Evolutionary conservation across 1,140 invertebrate genomes (phyloP).

Genomic region (Orius insidiosus): DNA sequence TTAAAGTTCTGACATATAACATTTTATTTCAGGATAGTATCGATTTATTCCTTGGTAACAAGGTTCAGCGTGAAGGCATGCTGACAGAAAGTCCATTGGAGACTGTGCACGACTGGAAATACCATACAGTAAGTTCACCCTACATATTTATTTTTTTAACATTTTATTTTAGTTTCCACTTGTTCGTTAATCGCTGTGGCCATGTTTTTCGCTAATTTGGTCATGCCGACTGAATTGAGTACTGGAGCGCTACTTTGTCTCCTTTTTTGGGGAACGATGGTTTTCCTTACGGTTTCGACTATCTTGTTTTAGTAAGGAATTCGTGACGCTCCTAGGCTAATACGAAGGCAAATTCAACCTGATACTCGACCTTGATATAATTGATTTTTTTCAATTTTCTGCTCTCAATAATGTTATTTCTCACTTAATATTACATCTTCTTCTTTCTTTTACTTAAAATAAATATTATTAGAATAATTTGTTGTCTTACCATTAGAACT

Average conservation of each 20-base stretch:
- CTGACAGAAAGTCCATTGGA: constrained; percentile 55
- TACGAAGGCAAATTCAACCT: background rate
- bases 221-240: constrained; percentile 63
- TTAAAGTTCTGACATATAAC: no score
- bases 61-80: constrained; percentile 63
- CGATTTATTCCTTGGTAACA: constrained; percentile 79
- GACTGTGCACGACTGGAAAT: constrained; percentile 70
- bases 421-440: no score
- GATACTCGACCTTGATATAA: background rate
- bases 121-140: constrained; percentile 40
- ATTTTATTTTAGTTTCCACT: constrained; percentile 50
- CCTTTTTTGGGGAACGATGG: constrained; percentile 81
- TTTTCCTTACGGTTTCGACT: constrained; percentile 54
- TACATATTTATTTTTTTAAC: constrained; percentile 8
- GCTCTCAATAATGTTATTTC: no score
- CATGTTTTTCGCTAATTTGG: constrained; percentile 71
- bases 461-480: no score
- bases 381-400: background rate
- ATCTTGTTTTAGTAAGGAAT: constrained; percentile 66
- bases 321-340: constrained; percentile 60
- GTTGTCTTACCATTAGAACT: no score
- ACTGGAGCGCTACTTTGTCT: constrained; percentile 76
- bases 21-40: constrained; percentile 64
- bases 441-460: no score
- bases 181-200: constrained; percentile 68